These are phyloP conservation scores for Drosophila phalerata DNA, from an alignment of 2,888 invertebrate genomes.

Conservation along the genomic window DNA sequence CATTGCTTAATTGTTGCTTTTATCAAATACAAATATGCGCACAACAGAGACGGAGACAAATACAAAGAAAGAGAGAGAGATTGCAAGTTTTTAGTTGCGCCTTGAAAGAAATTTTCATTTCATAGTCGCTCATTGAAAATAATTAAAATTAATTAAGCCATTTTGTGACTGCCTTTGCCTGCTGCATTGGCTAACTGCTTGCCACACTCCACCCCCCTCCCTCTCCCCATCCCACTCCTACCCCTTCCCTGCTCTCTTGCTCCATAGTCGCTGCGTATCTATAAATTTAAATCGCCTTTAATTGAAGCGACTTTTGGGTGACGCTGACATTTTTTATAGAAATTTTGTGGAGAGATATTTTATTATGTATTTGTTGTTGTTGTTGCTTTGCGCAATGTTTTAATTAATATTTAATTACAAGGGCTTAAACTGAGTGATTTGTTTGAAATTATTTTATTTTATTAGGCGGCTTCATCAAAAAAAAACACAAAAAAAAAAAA, in stretches of 20 bases:
- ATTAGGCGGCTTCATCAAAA: slow-evolving; percentile 57
- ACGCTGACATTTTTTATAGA: slow-evolving; percentile 45
- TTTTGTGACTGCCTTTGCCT: slow-evolving; percentile 56
- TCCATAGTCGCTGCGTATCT: slow-evolving; percentile 49
- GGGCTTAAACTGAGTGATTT: slow-evolving; percentile 61
- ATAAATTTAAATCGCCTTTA: slow-evolving; percentile 79
- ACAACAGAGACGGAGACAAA: background rate
- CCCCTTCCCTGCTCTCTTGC: no score
- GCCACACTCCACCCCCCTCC: background rate
- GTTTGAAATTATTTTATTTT: slow-evolving; percentile 21
- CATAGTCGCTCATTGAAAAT: slow-evolving; percentile 80
- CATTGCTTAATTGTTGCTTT: slow-evolving; percentile 75
- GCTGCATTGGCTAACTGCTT: slow-evolving; percentile 59
- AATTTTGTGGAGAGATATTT: slow-evolving; percentile 39
- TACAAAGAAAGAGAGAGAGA: background rate
- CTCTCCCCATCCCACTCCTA: background rate
- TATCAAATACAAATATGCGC: slow-evolving; percentile 66
- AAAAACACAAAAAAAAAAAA: slow-evolving; percentile 31
- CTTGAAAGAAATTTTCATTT: slow-evolving; percentile 74
- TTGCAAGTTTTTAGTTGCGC: slow-evolving; percentile 68
- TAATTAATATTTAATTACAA: slow-evolving; percentile 59
- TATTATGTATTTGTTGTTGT: background rate
- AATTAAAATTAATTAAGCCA: slow-evolving; percentile 80
- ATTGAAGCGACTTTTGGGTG: slow-evolving; percentile 77
- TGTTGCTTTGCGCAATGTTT: slow-evolving; percentile 51